Evolutionary conservation across 2,797 vertebrate species (phyloP).

Genomic region (Sarcoramphus papa): DNA sequence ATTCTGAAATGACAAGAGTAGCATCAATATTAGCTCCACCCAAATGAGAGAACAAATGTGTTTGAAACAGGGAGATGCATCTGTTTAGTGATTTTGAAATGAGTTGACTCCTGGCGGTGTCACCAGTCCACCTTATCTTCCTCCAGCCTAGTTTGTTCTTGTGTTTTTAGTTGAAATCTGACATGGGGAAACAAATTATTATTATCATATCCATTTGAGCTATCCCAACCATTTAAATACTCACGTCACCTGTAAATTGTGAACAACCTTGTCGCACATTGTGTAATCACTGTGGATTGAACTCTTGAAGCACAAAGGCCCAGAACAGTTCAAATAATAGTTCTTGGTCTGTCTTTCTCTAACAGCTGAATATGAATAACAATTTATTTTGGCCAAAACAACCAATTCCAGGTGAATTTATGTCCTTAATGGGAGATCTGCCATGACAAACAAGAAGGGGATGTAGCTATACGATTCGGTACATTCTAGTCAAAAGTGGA

Average conservation of each 20-base stretch:
- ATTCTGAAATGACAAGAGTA: background rate
- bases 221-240: background rate
- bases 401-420: slow-evolving; percentile 26
- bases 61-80: background rate
- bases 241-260: background rate
- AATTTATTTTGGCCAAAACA: slow-evolving; percentile 28
- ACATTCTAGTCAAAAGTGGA: background rate
- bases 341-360: background rate
- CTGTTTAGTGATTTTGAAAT: background rate
- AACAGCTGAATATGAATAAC: background rate
- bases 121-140: background rate
- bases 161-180: background rate
- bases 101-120: background rate
- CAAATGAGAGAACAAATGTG: background rate
- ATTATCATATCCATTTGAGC: background rate
- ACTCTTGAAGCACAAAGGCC: background rate
- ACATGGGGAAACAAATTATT: background rate
- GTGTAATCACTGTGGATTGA: background rate
- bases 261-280: background rate
- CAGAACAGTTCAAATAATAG: background rate
- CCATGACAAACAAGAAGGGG: slow-evolving; percentile 38
- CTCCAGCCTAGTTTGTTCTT: background rate
- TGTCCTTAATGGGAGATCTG: slow-evolving; percentile 6
- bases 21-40: background rate
- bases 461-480: background rate